These are phyloP conservation scores for Casuarius casuarius DNA, from an alignment of 2,113 vertebrate genomes.

Conservation along the genomic window DNA sequence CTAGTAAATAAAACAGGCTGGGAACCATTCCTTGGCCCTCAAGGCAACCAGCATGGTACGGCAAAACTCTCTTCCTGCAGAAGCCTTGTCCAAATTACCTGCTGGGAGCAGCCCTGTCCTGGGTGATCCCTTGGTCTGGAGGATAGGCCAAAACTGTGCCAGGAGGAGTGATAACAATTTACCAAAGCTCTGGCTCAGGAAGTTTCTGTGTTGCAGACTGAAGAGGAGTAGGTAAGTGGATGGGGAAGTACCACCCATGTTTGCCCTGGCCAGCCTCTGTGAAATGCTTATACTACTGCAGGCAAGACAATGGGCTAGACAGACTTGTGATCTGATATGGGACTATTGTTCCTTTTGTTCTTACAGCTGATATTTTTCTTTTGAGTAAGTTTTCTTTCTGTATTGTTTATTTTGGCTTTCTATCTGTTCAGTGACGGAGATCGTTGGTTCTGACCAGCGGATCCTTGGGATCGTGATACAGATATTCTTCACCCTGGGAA, in stretches of 20 bases:
- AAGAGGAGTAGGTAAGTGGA: not conserved
- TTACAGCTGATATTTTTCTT: not conserved
- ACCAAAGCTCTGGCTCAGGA: not conserved
- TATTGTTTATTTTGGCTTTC: conserved; percentile 44
- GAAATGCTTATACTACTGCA: not conserved
- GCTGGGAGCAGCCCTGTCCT: not conserved
- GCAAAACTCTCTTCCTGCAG: not conserved
- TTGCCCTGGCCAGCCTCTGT: not conserved
- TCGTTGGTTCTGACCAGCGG: conserved; percentile 91
- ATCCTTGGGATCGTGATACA: conserved; percentile 91
- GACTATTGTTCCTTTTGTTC: not conserved
- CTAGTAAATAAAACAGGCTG: not conserved
- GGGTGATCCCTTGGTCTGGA: not conserved
- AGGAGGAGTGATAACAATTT: not conserved
- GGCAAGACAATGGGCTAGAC: not conserved
- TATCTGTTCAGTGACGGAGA: conserved; percentile 88
- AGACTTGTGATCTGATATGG: not conserved
- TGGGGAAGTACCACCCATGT: rapidly evolving
- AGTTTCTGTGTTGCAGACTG: not conserved
- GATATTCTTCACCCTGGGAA: conserved; percentile 92
- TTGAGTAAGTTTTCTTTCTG: not conserved
- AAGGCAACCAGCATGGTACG: not conserved
- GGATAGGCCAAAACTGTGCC: not conserved
- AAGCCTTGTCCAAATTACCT: rapidly evolving
- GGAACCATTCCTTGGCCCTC: not conserved